Conservation (phyloP, 2,113 vertebrate genomes). For the Carollia perspicillata region DNA sequence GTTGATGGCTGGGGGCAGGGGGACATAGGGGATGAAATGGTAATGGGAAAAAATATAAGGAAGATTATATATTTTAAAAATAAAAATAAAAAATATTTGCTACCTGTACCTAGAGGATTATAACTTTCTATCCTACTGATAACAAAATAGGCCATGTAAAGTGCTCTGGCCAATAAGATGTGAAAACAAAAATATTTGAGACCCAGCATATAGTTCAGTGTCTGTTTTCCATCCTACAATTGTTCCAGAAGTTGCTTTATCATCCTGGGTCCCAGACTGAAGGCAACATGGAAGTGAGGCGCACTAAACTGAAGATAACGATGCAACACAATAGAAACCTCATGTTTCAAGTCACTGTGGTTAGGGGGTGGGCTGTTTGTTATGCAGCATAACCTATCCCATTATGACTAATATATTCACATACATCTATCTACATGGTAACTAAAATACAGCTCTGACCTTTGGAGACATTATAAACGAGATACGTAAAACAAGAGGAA, state of each 20-base stretch:
- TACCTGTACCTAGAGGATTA: background rate
- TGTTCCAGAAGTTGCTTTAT: background rate
- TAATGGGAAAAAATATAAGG: too few species aligned
- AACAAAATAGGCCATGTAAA: background rate
- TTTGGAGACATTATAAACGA: background rate
- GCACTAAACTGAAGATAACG: background rate
- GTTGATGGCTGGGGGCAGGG: too few species aligned
- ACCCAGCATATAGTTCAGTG: background rate
- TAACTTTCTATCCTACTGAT: background rate
- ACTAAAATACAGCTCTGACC: background rate
- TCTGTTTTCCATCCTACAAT: background rate
- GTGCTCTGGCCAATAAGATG: background rate
- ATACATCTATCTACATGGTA: background rate
- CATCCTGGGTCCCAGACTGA: background rate
- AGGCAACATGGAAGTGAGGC: background rate
- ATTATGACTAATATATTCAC: background rate
- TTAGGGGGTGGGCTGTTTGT: background rate
- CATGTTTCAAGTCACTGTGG: background rate
- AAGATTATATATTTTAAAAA: too few species aligned
- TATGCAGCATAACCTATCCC: background rate
- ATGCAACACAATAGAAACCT: background rate
- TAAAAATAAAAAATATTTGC: background rate
- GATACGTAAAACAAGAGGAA: background rate
- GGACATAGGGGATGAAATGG: too few species aligned
- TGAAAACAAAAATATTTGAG: background rate